Evolutionary conservation across 1,140 invertebrate genomes (phyloP).

Genomic region (Bombus terrestris): DNA sequence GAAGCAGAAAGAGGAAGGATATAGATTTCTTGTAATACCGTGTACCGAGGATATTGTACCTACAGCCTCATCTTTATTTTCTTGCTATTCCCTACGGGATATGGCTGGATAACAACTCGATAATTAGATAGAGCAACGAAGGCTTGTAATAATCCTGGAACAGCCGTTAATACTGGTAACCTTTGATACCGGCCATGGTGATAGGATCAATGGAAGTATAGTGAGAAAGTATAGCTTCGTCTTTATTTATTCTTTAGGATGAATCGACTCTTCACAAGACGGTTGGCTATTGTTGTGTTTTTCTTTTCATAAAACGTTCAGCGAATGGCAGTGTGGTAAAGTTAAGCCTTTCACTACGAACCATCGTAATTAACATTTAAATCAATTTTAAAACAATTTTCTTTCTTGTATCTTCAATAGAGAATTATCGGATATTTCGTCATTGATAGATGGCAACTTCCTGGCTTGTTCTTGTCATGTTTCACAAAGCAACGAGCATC

Average conservation of each 20-base stretch:
- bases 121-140: constrained; percentile 33
- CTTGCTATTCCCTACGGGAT: constrained; percentile 2
- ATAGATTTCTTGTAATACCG: constrained; percentile 32
- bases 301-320: neutral
- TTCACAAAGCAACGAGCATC: neutral
- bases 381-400: neutral
- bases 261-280: neutral
- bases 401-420: neutral
- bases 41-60: neutral
- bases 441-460: neutral
- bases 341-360: neutral
- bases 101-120: constrained; percentile 43
- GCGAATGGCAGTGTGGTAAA: neutral
- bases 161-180: neutral
- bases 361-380: neutral
- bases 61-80: neutral
- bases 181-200: neutral
- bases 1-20: neutral
- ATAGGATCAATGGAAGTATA: neutral
- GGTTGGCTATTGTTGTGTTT: neutral
- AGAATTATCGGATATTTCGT: neutral
- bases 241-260: neutral
- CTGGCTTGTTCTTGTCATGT: neutral
- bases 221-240: neutral
- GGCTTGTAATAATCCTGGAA: constrained; percentile 19